A percentile compares a stretch with the other conserved stretches of the same genome.
Evolutionary conservation across 2,888 invertebrate species (phyloP).

Genomic region (Leptarthrus brevirostris): DNA sequence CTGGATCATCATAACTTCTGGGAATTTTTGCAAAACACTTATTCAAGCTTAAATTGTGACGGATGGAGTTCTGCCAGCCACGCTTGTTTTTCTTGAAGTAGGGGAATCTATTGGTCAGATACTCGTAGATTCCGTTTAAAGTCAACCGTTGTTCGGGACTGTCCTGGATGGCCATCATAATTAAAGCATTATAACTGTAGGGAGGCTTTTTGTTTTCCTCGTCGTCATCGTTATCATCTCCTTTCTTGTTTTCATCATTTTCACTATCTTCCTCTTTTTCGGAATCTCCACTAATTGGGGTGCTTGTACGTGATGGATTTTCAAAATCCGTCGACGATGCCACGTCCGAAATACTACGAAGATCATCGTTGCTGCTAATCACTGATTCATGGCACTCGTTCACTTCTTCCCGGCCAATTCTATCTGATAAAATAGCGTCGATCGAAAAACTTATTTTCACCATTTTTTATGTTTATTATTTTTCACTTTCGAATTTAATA

Average conservation of each 20-base stretch:
- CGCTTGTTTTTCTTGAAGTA: conserved; percentile 97
- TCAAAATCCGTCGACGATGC: conserved; percentile 64
- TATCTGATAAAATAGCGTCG: conserved; percentile 80
- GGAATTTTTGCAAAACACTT: conserved; percentile 97
- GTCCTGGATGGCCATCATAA: conserved; percentile 97
- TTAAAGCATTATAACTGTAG: conserved; percentile 97
- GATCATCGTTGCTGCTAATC: conserved; percentile 40
- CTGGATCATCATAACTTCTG: conserved; percentile 96
- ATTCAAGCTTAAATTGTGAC: conserved; percentile 73
- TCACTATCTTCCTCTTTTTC: conserved; percentile 58
- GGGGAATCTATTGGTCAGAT: conserved; percentile 96
- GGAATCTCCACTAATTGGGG: conserved; percentile 59
- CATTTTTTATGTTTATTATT: conserved; percentile 58
- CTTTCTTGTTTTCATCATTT: too few relatives aligned
- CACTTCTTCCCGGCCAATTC: conserved; percentile 52
- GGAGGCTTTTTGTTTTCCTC: conserved; percentile 93
- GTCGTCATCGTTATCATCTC: too few relatives aligned
- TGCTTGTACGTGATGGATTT: conserved; percentile 63
- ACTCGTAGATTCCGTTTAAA: conserved; percentile 95
- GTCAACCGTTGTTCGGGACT: conserved; percentile 92
- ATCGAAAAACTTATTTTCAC: conserved; percentile 80
- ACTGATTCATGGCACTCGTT: conserved; percentile 12
- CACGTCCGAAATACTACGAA: conserved; percentile 57
- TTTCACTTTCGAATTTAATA: not conserved
- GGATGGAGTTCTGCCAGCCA: conserved; percentile 96